A percentile compares a stretch with the other conserved stretches of the same genome.
phyloP scores from a whole-genome alignment of 1,140 invertebrate genomes.

The Mesaphorura yosii region DNA sequence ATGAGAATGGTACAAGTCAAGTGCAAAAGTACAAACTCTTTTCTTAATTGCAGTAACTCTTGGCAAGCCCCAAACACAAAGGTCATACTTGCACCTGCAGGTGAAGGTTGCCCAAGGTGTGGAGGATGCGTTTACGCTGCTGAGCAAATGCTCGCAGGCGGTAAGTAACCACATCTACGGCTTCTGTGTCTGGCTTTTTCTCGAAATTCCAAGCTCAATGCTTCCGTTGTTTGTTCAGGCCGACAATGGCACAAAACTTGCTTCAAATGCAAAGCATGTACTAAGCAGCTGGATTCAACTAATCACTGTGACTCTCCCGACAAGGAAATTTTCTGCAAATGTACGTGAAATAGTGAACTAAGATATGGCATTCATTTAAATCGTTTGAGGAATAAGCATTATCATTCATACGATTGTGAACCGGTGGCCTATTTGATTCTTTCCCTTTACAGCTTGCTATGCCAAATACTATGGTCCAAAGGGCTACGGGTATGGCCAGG shows the following conservation, averaged over 20 bases:
- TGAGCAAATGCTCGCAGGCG: constrained; percentile 82
- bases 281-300: constrained; percentile 82
- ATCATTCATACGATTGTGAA: background rate
- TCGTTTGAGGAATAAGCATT: constrained; percentile 14
- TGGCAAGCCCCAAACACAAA: constrained; percentile 55
- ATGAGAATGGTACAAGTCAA: no score
- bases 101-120: constrained; percentile 79
- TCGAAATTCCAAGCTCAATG: no score
- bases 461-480: constrained; percentile 86
- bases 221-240: no score
- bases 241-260: constrained; percentile 78
- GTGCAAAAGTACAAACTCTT: no score
- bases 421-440: no score
- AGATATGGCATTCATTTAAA: no score
- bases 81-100: constrained; percentile 68
- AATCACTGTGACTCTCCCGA: constrained; percentile 87
- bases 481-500: constrained; percentile 85
- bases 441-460: constrained; percentile 63
- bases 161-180: no score
- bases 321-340: constrained; percentile 90
- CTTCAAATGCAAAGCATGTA: constrained; percentile 81
- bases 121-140: constrained; percentile 84
- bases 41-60: constrained; percentile 1
- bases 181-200: no score
- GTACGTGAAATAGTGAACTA: constrained; percentile 42